Base-by-base conservation (phyloP, 2,113 vertebrate species). In the Nibea albiflora region DNA sequence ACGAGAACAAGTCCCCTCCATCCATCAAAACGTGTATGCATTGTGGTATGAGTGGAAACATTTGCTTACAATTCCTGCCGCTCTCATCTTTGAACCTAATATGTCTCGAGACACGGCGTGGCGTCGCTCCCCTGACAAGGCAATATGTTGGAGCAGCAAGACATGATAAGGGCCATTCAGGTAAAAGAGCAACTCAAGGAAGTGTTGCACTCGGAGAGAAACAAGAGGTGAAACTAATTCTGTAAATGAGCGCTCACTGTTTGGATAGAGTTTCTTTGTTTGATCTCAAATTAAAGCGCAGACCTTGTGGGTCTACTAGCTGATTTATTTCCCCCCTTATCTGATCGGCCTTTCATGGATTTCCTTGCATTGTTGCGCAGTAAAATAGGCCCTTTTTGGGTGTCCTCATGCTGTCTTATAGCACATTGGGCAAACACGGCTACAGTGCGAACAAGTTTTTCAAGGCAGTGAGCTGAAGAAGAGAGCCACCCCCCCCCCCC, bases 301-400 rank as follows among this genome's bases (percentile, higher is more conserved):
- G 71, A 42, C 50, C 66, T 62, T 42, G 61, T 5, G 20, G 62
- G 54, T 77, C 50, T 69, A 47, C 67, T 24, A 22, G 65, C 61
- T 85, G 86, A 86, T 92, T 82, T 88, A 90, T 90, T 88, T 89
- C 75, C 73, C 64, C 64, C 60, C 90, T 92, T 91, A 92, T 94
- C 92, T 90, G 93, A 92, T 91, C 64, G 88, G 79, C 89, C 86
- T 89, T 90, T 91, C 74, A 6, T 89, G 80, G 83, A 77, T 91
- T 94, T 92, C 93, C 91, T 86, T 89, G 88, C 81, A 92, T 93
- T 92, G 90, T 92, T 89, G 62, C 4, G 5, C 71, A 22, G 76
- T 92, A 77, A 91, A 89, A 89, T 83, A 47, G 83, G 66, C 73
- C 63, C 49, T 73, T 88, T 39, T 85, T 66, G 63, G 56, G 84